Base-by-base conservation (phyloP, 2,888 invertebrate species). In the Pyrrhosoma nymphula region DNA sequence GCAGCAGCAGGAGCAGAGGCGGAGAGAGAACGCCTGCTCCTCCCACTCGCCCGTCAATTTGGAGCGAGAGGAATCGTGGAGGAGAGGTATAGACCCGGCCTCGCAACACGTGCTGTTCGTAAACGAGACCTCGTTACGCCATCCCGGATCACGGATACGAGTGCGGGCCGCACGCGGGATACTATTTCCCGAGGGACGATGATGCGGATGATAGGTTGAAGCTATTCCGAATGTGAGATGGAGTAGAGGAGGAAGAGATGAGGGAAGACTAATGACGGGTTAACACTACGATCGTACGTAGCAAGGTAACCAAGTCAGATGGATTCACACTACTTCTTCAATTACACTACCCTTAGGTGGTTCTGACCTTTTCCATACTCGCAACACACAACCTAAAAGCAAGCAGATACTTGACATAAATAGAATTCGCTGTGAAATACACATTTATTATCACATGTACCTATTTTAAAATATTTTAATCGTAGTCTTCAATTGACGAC, bases 51-150 rank as follows among this genome's bases (percentile, higher is more conserved):
- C 35, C 30, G 18, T 16, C 82, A 82, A 69, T 35, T 82, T 35
- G 82, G 82, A 35, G 35, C 35, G 30, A 82, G 30, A 35, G 35
- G 69, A 2, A n/a, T 1, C 10, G n/a, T 18, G 69, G 12, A 23
- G 26, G 69, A 82, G 30, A n/a, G n/a, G n/a, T n/a, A n/a, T n/a
- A 23, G 23, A 63, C 35, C 35, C 3, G 26, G 35, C 16, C 82
- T 82, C 12, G 82, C 82, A 82, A 82, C 82, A 82, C 82, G 82
- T 82, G 82, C 82, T 82, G 69, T 26, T 18, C 82, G 30, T 14
- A 82, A 26, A 82, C 82, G 82, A 82, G 82, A 16, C 35, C 82
- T 82, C 82, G 35, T 82, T 82, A 82, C 82, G 82, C 82, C 47
- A 47, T 47, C 47, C 47, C 47, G 47, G 82, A 82, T 30, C 82